Evolutionary conservation across 2,888 invertebrate genomes (phyloP).

Genomic region (Campoplex nolae): DNA sequence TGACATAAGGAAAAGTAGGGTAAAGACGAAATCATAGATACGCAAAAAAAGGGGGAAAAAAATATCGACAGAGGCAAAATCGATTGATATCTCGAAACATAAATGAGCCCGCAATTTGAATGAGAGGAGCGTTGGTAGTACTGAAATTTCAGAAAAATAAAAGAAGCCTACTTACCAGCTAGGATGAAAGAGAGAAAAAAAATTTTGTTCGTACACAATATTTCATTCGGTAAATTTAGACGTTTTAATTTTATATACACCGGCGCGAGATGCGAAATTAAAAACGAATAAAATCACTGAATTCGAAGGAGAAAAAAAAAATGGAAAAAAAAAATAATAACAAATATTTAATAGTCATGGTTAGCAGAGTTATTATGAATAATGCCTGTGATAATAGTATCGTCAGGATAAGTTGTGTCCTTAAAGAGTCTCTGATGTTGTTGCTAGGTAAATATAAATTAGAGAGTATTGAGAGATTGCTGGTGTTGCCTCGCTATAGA

Average conservation of each 20-base stretch:
- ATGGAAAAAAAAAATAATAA: slow-evolving; percentile 69
- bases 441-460: slow-evolving; percentile 84
- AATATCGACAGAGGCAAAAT: slow-evolving; percentile 43
- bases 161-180: slow-evolving; percentile 80
- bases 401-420: slow-evolving; percentile 90
- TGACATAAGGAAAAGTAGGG: not conserved
- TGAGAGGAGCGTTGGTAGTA: slow-evolving; percentile 48
- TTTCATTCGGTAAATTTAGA: slow-evolving; percentile 82
- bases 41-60: slow-evolving; percentile 35
- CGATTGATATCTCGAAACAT: slow-evolving; percentile 27
- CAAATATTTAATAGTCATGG: slow-evolving; percentile 82
- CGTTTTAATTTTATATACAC: slow-evolving; percentile 81
- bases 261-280: slow-evolving; percentile 58
- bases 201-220: slow-evolving; percentile 74
- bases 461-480: slow-evolving; percentile 68
- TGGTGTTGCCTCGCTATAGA: slow-evolving; percentile 68
- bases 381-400: slow-evolving; percentile 90
- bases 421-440: slow-evolving; percentile 87
- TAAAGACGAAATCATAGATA: slow-evolving; percentile 39
- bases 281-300: slow-evolving; percentile 60
- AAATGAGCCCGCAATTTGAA: slow-evolving; percentile 32
- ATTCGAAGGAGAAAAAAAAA: slow-evolving; percentile 63
- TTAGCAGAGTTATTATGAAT: slow-evolving; percentile 85
- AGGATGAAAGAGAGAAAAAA: slow-evolving; percentile 72
- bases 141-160: slow-evolving; percentile 55